These are phyloP conservation scores for Schizaphis graminum DNA, from an alignment of 2,888 invertebrate genomes.

Conservation along the genomic window DNA sequence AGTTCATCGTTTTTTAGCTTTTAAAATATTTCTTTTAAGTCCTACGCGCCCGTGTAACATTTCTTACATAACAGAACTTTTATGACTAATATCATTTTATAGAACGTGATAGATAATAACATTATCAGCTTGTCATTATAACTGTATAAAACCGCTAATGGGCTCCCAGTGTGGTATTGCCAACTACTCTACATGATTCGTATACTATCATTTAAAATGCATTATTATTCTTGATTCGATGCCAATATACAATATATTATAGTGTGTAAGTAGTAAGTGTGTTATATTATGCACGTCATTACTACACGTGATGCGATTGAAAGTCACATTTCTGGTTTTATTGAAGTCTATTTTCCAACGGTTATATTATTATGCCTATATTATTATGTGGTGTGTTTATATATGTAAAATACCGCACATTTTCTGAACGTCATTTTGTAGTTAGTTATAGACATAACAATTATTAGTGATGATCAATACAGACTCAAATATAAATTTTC, in stretches of 20 bases:
- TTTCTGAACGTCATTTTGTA: too few relatives aligned
- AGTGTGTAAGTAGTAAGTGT: not conserved
- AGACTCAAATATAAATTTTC: too few relatives aligned
- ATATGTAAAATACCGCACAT: too few relatives aligned
- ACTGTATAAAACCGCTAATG: not conserved
- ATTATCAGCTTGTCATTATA: not conserved
- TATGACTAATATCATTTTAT: not conserved
- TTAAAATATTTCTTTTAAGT: too few relatives aligned
- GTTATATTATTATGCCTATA: too few relatives aligned
- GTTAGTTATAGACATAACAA: too few relatives aligned
- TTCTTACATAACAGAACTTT: not conserved
- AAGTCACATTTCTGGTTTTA: not conserved
- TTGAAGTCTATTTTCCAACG: too few relatives aligned
- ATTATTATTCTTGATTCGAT: not conserved
- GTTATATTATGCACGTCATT: not conserved
- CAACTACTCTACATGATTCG: not conserved
- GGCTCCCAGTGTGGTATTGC: not conserved
- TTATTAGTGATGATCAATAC: too few relatives aligned
- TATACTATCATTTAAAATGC: not conserved
- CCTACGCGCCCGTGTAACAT: not conserved
- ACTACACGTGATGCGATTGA: not conserved
- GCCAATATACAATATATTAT: not conserved
- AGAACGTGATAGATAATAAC: not conserved
- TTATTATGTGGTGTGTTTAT: too few relatives aligned
- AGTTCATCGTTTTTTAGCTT: not conserved